These are phyloP conservation scores for Melangyna quadrimaculata DNA, from an alignment of 2,888 invertebrate species.

Conservation along the genomic window DNA sequence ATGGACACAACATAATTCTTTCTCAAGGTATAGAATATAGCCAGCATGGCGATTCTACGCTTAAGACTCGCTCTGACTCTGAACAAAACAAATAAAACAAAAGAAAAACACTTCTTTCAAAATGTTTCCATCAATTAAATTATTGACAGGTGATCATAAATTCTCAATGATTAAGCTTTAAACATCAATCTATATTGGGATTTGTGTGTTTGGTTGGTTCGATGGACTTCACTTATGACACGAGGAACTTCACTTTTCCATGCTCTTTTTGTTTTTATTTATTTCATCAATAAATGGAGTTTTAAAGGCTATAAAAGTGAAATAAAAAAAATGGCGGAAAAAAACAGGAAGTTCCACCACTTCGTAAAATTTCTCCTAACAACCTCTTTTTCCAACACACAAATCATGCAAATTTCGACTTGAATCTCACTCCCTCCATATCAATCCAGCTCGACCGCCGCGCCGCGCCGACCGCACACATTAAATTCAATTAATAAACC, in stretches of 20 bases:
- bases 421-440: not conserved
- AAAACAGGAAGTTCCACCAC: constrained; percentile 45
- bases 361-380: not conserved
- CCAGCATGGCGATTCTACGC: not conserved
- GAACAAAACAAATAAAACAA: constrained; percentile 47
- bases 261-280: not conserved
- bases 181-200: constrained; percentile 36
- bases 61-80: not conserved
- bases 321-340: constrained; percentile 30
- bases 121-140: constrained; percentile 67
- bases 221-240: not conserved
- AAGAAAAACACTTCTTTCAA: constrained; percentile 26
- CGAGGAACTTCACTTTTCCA: not conserved
- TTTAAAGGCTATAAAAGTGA: not conserved
- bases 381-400: not conserved
- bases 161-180: constrained; percentile 54
- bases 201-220: constrained; percentile 18
- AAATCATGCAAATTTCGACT: constrained; percentile 63
- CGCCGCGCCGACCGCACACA: too few species aligned
- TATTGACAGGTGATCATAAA: constrained; percentile 67
- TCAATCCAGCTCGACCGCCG: not conserved
- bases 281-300: too few species aligned
- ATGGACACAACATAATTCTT: not conserved
- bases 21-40: not conserved
- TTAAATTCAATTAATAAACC: constrained; percentile 68